Conservation (phyloP, 2,797 vertebrate species). For the Danio jaintianensis region DNA sequence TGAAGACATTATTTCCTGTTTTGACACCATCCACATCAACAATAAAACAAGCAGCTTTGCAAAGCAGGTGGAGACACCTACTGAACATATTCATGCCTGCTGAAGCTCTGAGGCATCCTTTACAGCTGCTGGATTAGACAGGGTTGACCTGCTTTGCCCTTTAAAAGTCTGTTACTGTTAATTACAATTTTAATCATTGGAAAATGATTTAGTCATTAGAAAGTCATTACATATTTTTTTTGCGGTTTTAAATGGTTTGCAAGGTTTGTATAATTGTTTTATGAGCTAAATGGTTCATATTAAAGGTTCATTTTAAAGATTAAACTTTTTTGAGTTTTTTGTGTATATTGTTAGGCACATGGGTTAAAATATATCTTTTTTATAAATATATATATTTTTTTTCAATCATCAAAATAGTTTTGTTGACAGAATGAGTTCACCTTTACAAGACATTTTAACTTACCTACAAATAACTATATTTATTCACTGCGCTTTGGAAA, state of each 20-base stretch:
- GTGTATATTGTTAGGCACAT: no score
- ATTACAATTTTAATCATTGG: not conserved
- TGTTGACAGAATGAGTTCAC: no score
- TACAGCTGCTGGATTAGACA: conserved; percentile 10
- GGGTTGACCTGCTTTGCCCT: not conserved
- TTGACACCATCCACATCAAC: conserved; percentile 1
- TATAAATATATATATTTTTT: no score
- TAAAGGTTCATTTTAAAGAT: not conserved
- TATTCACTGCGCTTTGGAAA: no score
- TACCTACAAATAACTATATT: no score
- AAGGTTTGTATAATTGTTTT: not conserved
- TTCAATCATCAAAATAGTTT: no score
- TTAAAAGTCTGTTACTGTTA: not conserved
- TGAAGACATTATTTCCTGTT: conserved; percentile 25
- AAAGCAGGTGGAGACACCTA: conserved; percentile 40
- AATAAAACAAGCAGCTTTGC: not conserved
- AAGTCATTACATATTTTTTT: not conserved
- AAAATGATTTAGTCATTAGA: not conserved
- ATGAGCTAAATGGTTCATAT: not conserved
- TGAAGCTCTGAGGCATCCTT: conserved; percentile 25
- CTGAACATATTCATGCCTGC: conserved; percentile 23
- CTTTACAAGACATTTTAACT: no score
- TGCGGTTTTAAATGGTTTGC: not conserved
- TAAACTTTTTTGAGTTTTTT: no score
- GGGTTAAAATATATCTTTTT: no score